phyloP scores from a whole-genome alignment of 1,140 invertebrate species.

The Pinna nobilis region DNA sequence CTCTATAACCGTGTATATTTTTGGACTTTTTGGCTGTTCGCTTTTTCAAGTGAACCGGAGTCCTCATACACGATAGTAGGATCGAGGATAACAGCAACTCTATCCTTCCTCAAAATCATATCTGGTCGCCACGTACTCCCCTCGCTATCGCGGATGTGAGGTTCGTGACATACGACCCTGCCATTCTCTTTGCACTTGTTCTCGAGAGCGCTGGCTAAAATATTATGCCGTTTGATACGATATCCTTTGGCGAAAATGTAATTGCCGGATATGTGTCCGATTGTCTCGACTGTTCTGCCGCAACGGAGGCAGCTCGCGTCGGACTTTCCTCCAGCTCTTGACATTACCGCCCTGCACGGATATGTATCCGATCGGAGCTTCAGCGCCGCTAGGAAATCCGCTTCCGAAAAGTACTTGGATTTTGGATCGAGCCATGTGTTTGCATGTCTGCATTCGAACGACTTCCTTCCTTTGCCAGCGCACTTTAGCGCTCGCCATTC shows the following conservation, averaged over 20 bases:
- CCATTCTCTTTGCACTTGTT: conserved; percentile 6
- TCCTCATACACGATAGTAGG: no score
- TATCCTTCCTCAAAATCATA: no score
- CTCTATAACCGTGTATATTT: no score
- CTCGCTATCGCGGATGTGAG: no score
- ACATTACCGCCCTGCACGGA: conserved; percentile 6
- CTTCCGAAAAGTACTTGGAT: conserved; percentile 1
- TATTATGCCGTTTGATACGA: not conserved
- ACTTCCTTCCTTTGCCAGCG: not conserved
- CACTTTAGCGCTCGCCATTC: not conserved
- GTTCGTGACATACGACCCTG: no score
- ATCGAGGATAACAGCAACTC: no score
- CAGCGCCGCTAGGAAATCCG: conserved; percentile 7
- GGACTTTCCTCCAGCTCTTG: not conserved
- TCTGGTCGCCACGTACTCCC: no score
- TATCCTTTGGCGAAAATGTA: not conserved
- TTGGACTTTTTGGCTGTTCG: no score
- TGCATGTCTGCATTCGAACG: not conserved
- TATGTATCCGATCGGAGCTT: conserved; percentile 16
- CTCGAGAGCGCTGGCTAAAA: not conserved
- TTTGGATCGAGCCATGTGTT: conserved; percentile 12
- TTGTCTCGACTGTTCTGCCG: not conserved
- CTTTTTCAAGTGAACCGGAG: no score
- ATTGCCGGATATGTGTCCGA: conserved; percentile 6
- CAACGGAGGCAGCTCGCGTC: conserved; percentile 4